Base-by-base conservation (phyloP, 2,113 vertebrate genomes). In the Bucco capensis region DNA sequence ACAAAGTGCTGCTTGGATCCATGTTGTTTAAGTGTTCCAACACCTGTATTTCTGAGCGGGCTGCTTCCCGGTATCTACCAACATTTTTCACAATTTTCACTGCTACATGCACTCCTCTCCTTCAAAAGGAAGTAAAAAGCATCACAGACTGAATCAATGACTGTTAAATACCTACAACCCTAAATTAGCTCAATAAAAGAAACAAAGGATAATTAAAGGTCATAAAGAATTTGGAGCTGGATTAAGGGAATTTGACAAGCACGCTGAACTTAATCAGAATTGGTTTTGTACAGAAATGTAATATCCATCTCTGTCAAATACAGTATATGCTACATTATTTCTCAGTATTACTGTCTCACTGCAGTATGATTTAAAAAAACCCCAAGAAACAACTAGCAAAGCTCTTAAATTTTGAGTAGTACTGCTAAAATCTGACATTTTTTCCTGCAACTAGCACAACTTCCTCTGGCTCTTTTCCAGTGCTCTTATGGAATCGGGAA, bases 21-120 rank as follows among this genome's bases (percentile, higher is more conserved):
- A 98, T 98, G 64, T 97, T 97, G 95, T 98, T 99, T 72, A 99
- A 97, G 87, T 99, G 98, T 65, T 98, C 98, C 91, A 99, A 97
- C 69, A 99, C 99, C 94, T 99, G 98, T 94, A 99, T 98, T 98
- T 99, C 99, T 95, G 99, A 99, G 95, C 98, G 97, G 61, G 99
- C 99, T 80, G 99, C 99, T 89, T 99, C 99, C 57, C 98, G 98
- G 96, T 99, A 99, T 95, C 98, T 98, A 95, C 98, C 98, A 96
- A 99, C 98, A 96, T 99, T 99, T 99, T 99, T 99, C 96, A 99
- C 98, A 70, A 99, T 99, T 98, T 99, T 99, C 98, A 99, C 97
- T 93, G 99, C 99, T 71, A 99, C 97, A 75, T 98, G 98, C 93
- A 98, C 97, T 95, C 98, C 97, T 90, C 97, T 97, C 97, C 97